phyloP scores from a whole-genome alignment of 1,140 invertebrate species.

The Drosophila pseudoananassae region DNA sequence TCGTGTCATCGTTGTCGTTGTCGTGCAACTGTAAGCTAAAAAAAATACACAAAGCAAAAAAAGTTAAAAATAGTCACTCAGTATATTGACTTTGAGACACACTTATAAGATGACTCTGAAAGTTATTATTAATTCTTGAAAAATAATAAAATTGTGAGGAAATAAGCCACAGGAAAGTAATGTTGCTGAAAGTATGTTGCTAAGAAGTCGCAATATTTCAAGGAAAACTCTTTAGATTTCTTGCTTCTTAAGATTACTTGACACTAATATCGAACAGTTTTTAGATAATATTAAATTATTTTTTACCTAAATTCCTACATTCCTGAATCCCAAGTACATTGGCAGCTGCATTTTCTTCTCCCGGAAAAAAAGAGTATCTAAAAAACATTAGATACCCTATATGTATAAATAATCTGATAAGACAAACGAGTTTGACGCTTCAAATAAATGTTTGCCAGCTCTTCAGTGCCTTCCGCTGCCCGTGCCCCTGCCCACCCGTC shows the following conservation, averaged over 20 bases:
- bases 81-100: not conserved
- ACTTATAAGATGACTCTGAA: not conserved
- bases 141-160: too few species aligned
- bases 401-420: constrained; percentile 77
- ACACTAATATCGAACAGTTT: not conserved
- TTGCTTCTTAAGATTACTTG: not conserved
- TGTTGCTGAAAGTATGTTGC: not conserved
- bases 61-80: not conserved
- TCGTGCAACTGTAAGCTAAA: constrained; percentile 62
- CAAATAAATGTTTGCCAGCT: constrained; percentile 79
- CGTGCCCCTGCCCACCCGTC: not conserved
- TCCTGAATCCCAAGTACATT: not conserved
- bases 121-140: not conserved
- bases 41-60: constrained; percentile 2
- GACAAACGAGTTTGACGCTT: constrained; percentile 82
- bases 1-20: constrained; percentile 72
- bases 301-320: not conserved
- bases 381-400: constrained; percentile 47
- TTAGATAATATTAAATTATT: not conserved
- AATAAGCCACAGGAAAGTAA: not conserved
- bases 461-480: constrained; percentile 14
- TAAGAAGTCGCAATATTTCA: not conserved
- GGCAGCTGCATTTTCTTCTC: not conserved
- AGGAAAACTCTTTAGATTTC: not conserved
- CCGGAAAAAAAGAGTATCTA: constrained; percentile 18